phyloP scores from a whole-genome alignment of 2,797 vertebrate species.

The Anguilla obscura region DNA sequence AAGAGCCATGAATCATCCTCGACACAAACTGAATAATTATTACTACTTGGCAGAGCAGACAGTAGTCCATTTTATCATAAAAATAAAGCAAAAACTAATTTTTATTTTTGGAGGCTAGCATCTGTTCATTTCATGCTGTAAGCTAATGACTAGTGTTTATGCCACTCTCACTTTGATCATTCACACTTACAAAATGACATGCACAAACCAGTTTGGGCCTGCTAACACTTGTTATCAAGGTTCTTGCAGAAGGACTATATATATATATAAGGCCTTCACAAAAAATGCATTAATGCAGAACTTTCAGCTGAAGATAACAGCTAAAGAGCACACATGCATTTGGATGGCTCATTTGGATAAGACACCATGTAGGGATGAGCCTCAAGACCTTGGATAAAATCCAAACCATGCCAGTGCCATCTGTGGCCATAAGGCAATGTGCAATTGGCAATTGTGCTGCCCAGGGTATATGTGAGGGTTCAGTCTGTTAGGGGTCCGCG shows the following conservation, averaged over 20 bases:
- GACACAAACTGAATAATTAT: slow-evolving; percentile 30
- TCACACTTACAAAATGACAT: background rate
- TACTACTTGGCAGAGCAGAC: background rate
- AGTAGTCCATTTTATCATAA: slow-evolving; percentile 23
- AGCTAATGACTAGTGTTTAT: slow-evolving; percentile 33
- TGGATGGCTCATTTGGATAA: too few relatives aligned
- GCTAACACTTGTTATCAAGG: background rate
- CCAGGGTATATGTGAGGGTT: too few relatives aligned
- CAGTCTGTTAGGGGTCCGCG: too few relatives aligned
- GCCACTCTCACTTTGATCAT: background rate
- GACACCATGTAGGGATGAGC: too few relatives aligned
- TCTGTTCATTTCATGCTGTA: slow-evolving; percentile 24
- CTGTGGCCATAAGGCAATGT: too few relatives aligned
- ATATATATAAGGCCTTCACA: background rate
- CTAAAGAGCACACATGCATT: too few relatives aligned
- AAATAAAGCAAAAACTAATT: slow-evolving; percentile 36
- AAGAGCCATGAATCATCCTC: slow-evolving; percentile 31
- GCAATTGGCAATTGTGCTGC: too few relatives aligned
- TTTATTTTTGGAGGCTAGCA: slow-evolving; percentile 13
- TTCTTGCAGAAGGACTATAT: background rate
- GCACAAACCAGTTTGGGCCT: background rate
- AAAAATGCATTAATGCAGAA: background rate
- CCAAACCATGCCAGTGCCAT: too few relatives aligned
- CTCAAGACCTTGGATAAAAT: too few relatives aligned
- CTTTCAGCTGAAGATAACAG: too few relatives aligned